Percentiles rank a stretch among this genome's conserved stretches.
Conservation (phyloP, 2,888 invertebrate species). For the Eilema caniola region DNA sequence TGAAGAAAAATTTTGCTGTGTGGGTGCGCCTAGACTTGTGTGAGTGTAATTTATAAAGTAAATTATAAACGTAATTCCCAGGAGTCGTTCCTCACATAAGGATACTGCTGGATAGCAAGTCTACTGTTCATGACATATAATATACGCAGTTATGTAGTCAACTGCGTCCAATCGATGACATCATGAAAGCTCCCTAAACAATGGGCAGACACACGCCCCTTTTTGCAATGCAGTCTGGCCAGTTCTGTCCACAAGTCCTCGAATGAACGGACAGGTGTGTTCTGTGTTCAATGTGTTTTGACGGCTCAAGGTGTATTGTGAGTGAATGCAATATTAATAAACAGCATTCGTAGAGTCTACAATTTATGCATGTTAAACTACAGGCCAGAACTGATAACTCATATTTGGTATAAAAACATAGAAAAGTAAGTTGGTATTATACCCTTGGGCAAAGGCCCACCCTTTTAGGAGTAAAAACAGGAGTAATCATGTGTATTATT, state of each 20-base stretch:
- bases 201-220: constrained; percentile 38
- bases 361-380: background rate
- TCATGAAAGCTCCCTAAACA: constrained; percentile 42
- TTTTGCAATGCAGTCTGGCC: constrained; percentile 50
- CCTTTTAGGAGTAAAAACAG: background rate
- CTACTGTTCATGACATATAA: background rate
- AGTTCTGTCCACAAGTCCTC: constrained; percentile 36
- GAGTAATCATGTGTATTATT: background rate
- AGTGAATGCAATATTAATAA: constrained; percentile 37
- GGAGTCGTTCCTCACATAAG: background rate
- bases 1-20: background rate
- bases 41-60: background rate
- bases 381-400: background rate
- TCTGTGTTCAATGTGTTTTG: constrained; percentile 31
- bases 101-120: background rate
- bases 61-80: background rate
- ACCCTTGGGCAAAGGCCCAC: background rate
- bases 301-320: constrained; percentile 31
- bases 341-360: background rate
- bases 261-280: constrained; percentile 44
- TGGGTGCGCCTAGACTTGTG: too few relatives aligned
- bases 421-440: background rate
- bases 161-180: constrained; percentile 27
- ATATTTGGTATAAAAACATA: background rate
- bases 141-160: background rate